phyloP scores from a whole-genome alignment of 2,113 vertebrate genomes.

The Dicentrarchus labrax region DNA sequence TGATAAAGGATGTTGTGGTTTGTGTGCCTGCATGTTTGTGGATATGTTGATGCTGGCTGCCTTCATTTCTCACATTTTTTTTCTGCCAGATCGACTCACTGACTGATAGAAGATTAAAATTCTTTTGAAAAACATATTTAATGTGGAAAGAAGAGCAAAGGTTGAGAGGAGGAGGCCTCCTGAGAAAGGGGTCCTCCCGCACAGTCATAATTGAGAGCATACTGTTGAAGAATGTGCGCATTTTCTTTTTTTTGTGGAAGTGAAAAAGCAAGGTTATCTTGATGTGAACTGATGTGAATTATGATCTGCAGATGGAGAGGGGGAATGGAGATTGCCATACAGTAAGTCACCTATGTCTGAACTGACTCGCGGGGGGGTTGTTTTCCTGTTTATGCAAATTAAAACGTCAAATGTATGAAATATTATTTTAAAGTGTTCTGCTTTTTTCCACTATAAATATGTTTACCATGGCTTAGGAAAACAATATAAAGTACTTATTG shows the following conservation, averaged over 20 bases:
- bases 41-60: not conserved
- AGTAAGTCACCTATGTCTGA: slow-evolving; percentile 51
- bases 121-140: slow-evolving; percentile 37
- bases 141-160: slow-evolving; percentile 25
- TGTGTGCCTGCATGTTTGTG: not conserved
- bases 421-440: not conserved
- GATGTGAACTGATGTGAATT: slow-evolving; percentile 52
- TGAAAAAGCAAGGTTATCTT: slow-evolving; percentile 56
- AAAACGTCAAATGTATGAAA: not conserved
- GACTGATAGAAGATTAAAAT: slow-evolving; percentile 24
- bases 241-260: slow-evolving; percentile 27
- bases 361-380: not conserved
- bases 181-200: slow-evolving; percentile 33
- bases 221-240: slow-evolving; percentile 64
- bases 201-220: slow-evolving; percentile 64
- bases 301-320: slow-evolving; percentile 63
- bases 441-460: not conserved
- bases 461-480: not conserved
- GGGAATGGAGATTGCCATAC: slow-evolving; percentile 17
- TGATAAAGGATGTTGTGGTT: not conserved
- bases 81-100: not conserved
- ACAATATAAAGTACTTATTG: not conserved
- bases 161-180: slow-evolving; percentile 16
- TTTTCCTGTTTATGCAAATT: slow-evolving; percentile 26
- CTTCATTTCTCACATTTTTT: slow-evolving; percentile 4